Conservation (phyloP, 2,797 vertebrate species). For the Macrochelys suwanniensis region DNA sequence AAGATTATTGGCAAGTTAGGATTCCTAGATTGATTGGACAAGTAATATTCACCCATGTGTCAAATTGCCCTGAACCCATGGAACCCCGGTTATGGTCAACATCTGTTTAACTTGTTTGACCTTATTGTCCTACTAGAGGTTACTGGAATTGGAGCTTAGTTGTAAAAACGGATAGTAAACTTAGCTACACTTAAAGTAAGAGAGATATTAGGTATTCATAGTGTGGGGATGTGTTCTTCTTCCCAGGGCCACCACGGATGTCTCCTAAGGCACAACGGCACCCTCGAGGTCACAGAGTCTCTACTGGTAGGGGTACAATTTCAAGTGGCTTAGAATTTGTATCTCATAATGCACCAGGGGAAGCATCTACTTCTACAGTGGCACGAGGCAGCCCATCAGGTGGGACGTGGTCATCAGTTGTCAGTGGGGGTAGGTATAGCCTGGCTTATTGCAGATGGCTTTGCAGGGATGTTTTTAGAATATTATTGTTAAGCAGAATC, state of each 20-base stretch:
- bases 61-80: background rate
- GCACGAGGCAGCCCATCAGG: slow-evolving; percentile 93
- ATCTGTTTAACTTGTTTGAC: background rate
- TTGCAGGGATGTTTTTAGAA: slow-evolving; percentile 53
- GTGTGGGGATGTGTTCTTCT: slow-evolving; percentile 73
- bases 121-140: background rate
- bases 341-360: slow-evolving; percentile 91
- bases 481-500: slow-evolving; percentile 38
- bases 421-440: slow-evolving; percentile 93
- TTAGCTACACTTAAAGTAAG: background rate
- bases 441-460: slow-evolving; percentile 62
- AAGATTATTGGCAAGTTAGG: background rate
- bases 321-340: slow-evolving; percentile 93
- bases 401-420: slow-evolving; percentile 98
- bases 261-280: slow-evolving; percentile 98
- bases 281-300: slow-evolving; percentile 94
- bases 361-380: slow-evolving; percentile 87
- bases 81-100: background rate
- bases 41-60: background rate
- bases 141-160: rapidly evolving
- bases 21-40: slow-evolving; percentile 45
- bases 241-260: slow-evolving; percentile 96
- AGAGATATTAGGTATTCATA: slow-evolving; percentile 49
- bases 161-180: background rate
- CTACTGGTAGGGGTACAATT: slow-evolving; percentile 90